These are phyloP conservation scores for Drosophila fuyamai DNA, from an alignment of 1,140 invertebrate genomes.

Conservation along the genomic window DNA sequence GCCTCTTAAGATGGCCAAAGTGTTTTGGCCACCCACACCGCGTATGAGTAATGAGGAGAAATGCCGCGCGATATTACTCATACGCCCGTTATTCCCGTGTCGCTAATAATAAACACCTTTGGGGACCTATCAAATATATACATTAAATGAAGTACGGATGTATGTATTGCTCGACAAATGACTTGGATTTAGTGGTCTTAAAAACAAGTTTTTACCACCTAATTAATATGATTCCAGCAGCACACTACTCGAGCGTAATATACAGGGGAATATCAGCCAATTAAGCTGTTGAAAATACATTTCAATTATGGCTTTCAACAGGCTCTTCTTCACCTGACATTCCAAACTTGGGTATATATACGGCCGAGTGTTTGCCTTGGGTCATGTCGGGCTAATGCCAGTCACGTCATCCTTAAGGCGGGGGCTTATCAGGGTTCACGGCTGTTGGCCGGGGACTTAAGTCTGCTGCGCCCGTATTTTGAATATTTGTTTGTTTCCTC, in stretches of 20 bases:
- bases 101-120: constrained; percentile 80
- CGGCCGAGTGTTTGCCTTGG: constrained; percentile 12
- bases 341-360: not conserved
- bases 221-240: constrained; percentile 25
- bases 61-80: constrained; percentile 70
- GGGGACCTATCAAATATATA: constrained; percentile 67
- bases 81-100: constrained; percentile 75
- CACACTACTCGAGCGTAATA: constrained; percentile 1
- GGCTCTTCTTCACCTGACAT: constrained; percentile 1
- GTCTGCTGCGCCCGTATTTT: constrained; percentile 61
- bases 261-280: constrained; percentile 17
- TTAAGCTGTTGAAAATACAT: constrained; percentile 41
- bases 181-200: constrained; percentile 9
- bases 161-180: constrained; percentile 42
- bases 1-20: constrained; percentile 71
- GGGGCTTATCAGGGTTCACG: constrained; percentile 41
- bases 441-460: constrained; percentile 41
- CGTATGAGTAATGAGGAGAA: constrained; percentile 73
- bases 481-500: constrained; percentile 76
- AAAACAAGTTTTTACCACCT: constrained; percentile 13
- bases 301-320: constrained; percentile 26
- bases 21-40: constrained; percentile 48
- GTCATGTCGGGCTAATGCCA: constrained; percentile 31
- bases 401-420: constrained; percentile 26
- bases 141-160: constrained; percentile 45